Evolutionary conservation across 2,797 vertebrate genomes (phyloP).

Genomic region (Periparus ater): DNA sequence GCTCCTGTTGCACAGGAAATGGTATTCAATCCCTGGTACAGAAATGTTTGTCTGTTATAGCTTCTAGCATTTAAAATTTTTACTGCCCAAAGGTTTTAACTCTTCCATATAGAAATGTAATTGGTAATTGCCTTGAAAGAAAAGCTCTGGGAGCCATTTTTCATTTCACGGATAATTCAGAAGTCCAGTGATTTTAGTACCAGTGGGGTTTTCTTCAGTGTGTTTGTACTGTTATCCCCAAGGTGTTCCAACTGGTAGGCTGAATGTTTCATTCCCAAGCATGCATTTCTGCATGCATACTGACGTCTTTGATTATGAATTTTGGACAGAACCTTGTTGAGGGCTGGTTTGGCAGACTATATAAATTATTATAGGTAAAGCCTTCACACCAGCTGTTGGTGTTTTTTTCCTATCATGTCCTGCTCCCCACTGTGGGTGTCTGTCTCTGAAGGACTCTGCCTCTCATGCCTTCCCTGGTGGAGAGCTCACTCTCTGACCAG

Average conservation of each 20-base stretch:
- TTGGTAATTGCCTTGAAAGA: background rate
- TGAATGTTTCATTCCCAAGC: background rate
- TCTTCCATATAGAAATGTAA: background rate
- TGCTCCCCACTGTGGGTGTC: background rate
- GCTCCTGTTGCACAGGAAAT: slow-evolving; percentile 12
- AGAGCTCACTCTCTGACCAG: background rate
- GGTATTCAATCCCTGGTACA: background rate
- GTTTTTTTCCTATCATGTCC: background rate
- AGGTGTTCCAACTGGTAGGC: background rate
- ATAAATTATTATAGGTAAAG: background rate
- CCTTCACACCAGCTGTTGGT: background rate
- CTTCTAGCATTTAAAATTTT: background rate
- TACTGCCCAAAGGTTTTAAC: background rate
- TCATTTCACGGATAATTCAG: background rate
- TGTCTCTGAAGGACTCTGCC: background rate
- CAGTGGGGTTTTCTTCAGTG: background rate
- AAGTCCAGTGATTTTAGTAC: background rate
- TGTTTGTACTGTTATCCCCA: background rate
- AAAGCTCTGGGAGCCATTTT: background rate
- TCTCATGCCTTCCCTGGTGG: background rate
- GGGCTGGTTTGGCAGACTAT: background rate
- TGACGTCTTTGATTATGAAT: background rate
- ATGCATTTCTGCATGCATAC: background rate
- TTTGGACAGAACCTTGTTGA: background rate
- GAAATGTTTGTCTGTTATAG: background rate